Percentiles rank a stretch among this genome's conserved stretches.
Conservation (phyloP, 2,113 vertebrate genomes). For the Poeciliopsis retropinna region DNA sequence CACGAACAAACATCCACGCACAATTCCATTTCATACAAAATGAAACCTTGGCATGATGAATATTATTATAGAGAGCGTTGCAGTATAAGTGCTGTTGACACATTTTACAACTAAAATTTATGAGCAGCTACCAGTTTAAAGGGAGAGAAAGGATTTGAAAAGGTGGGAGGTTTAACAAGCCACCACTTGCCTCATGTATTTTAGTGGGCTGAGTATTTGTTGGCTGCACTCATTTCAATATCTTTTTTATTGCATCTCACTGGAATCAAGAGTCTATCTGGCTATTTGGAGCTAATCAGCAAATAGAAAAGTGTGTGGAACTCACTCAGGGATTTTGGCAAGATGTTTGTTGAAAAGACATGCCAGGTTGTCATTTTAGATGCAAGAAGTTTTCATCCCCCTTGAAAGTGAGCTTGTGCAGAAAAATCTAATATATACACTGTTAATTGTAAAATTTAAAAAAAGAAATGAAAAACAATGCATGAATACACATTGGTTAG, state of each 20-base stretch:
- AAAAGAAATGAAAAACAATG: background rate
- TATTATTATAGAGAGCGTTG: conserved; percentile 58
- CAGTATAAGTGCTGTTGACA: conserved; percentile 42
- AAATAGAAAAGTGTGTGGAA: conserved; percentile 29
- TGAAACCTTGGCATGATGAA: conserved; percentile 13
- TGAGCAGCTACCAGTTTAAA: conserved; percentile 43
- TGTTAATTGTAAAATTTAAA: background rate
- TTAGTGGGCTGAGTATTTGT: conserved; percentile 36
- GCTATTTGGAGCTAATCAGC: conserved; percentile 44
- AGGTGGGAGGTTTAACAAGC: conserved; percentile 57
- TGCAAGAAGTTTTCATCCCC: conserved; percentile 30
- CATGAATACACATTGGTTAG: background rate
- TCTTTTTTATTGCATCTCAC: conserved; percentile 24
- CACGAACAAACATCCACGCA: background rate
- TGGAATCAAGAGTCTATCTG: conserved; percentile 15
- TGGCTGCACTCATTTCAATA: conserved; percentile 18
- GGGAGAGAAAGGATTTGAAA: conserved; percentile 43
- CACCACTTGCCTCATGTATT: conserved; percentile 51
- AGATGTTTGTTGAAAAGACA: conserved; percentile 22
- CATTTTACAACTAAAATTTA: conserved; percentile 61
- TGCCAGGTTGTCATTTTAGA: conserved; percentile 40
- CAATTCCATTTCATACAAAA: conserved; percentile 37
- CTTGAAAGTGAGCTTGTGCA: background rate
- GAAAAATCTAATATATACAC: background rate
- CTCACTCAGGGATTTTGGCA: conserved; percentile 22